Base-by-base conservation (phyloP, 2,797 vertebrate species). In the Cirrhinus molitorella region DNA sequence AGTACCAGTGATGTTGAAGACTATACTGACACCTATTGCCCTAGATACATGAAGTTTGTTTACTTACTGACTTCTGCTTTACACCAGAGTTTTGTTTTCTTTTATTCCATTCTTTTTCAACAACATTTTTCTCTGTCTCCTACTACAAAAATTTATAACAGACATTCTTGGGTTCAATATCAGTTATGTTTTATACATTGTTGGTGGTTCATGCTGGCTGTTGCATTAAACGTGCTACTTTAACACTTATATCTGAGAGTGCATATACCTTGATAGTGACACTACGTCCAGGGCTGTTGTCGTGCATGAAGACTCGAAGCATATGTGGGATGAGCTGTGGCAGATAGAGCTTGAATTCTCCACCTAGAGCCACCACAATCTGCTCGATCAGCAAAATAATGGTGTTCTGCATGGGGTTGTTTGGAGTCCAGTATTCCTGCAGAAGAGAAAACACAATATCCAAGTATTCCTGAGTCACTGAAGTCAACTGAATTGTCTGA, bases 371-470 rank as follows among this genome's bases (percentile, higher is more conserved):
- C 68, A 99, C 96, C 85, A 99, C 98, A 0, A 99, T 99, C 88
- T 99, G 98, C 92, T 99, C 98, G 0, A 99, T 98, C 66, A 99
- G 95, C 6, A 99, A 95, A 89, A 99, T 99, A 86, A 99, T 99
- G 0, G 98, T 99, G 93, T 98, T 99, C 94, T 99, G 98, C 91
- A 99, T 99, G 19, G 98, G 98, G 86, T 98, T 99, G 93, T 99
- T 99, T 84, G 98, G 97, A 31, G 98, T 98, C 98, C 98, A 99
- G 91, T 99, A 99, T 88, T 99, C 98, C 98, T 99, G 84, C 0
- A 90, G 34, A 57, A 87, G 75, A 84, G 28, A 88, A 57, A 25
- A 86, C 0, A 79, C 70, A 8, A 83, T 47, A 47, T 75, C 40
- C 3, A 1, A 55, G 4, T 37, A 45, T 23, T 61, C 23, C 45